Evolutionary conservation across 2,797 vertebrate genomes (phyloP).

Genomic region (Neopelma chrysocephalum): DNA sequence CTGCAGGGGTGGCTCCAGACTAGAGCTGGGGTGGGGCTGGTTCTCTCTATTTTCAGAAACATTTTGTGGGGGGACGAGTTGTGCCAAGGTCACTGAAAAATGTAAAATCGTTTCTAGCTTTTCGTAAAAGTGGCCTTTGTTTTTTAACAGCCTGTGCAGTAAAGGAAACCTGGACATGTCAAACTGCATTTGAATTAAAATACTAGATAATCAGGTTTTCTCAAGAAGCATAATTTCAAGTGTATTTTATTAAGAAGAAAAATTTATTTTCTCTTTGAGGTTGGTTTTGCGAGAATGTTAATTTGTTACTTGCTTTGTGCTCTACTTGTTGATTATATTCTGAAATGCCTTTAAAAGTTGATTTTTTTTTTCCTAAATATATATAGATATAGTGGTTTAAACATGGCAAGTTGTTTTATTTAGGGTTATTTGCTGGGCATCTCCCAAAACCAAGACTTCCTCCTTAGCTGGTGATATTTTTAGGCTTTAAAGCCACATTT

Average conservation of each 20-base stretch:
- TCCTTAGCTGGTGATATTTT: slow-evolving; percentile 35
- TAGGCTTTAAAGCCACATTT: slow-evolving; percentile 26
- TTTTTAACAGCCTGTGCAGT: neutral
- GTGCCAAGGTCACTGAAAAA: neutral
- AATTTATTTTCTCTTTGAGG: neutral
- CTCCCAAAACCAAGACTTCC: slow-evolving; percentile 38
- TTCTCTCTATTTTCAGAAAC: neutral
- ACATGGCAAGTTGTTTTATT: neutral
- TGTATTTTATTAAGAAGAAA: neutral
- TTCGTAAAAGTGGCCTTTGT: neutral
- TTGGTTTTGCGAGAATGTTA: neutral
- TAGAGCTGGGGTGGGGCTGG: neutral
- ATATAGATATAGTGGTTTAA: neutral
- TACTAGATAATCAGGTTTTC: neutral
- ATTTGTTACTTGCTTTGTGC: neutral
- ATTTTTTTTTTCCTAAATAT: neutral
- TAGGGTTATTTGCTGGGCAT: slow-evolving; percentile 1
- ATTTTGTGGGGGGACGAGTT: neutral
- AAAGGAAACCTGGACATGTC: neutral
- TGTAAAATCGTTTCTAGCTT: neutral
- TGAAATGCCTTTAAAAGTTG: neutral
- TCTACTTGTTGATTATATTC: neutral
- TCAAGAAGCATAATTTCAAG: neutral
- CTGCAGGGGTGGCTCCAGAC: neutral
- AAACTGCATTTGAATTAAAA: neutral